phyloP scores from a whole-genome alignment of 2,888 invertebrate species.

The Smittia sp. region DNA sequence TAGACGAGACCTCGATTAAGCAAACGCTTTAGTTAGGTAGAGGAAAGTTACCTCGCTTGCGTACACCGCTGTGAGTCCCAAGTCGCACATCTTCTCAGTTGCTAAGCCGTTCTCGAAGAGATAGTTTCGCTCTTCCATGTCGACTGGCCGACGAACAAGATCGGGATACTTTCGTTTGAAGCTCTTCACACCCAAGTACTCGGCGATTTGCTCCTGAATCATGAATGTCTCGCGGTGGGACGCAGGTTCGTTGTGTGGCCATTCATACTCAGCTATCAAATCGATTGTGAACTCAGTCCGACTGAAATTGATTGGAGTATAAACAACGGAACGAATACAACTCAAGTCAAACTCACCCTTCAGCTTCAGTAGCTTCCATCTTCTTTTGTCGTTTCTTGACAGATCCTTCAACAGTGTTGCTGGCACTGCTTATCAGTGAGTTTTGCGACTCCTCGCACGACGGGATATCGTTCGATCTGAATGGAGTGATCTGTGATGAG shows the following conservation, averaged over 20 bases:
- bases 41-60: slow-evolving; percentile 63
- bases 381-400: slow-evolving; percentile 51
- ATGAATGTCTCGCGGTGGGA: slow-evolving; percentile 74
- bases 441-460: slow-evolving; percentile 77
- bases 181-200: slow-evolving; percentile 91
- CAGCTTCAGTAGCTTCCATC: slow-evolving; percentile 56
- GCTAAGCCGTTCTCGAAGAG: slow-evolving; percentile 79
- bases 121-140: slow-evolving; percentile 88
- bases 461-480: slow-evolving; percentile 43
- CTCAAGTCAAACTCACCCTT: slow-evolving; percentile 51
- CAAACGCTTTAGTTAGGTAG: too few relatives aligned
- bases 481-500: slow-evolving; percentile 52
- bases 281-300: slow-evolving; percentile 71
- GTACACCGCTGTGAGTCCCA: slow-evolving; percentile 89
- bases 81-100: slow-evolving; percentile 86
- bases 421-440: slow-evolving; percentile 69
- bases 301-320: slow-evolving; percentile 42
- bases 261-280: slow-evolving; percentile 89
- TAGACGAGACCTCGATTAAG: too few relatives aligned
- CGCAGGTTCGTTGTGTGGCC: slow-evolving; percentile 68
- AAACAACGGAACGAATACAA: slow-evolving; percentile 36
- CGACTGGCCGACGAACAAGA: slow-evolving; percentile 75
- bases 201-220: slow-evolving; percentile 95
- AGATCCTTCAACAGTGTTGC: slow-evolving; percentile 47
- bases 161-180: slow-evolving; percentile 96